Base-by-base conservation (phyloP, 2,888 invertebrate genomes). In the Cotesia congregata region DNA sequence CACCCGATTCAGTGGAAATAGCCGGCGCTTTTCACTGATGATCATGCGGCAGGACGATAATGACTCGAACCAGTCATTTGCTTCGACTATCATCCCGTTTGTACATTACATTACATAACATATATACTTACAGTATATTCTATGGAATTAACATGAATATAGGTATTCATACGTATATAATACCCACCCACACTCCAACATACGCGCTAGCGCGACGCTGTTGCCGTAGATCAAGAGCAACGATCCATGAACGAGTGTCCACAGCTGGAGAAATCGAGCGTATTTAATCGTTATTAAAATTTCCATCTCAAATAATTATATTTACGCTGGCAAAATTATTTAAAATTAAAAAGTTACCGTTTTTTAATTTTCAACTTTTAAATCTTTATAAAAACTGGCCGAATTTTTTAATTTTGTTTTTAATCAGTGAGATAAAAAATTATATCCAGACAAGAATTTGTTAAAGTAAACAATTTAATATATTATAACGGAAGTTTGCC, bases 221-320 rank as follows among this genome's bases (percentile, higher is more conserved):
- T 79, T 79, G 80, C 78, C 83, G 80, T 81, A 82, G 80, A 83
- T 83, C 80, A 81, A 79, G 81, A 82, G 80, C 83, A 85, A 85
- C 82, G 83, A 81, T 77, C 82, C 82, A 82, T 85, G 84, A 84
- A 85, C 81, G 81, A 79, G 78, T 78, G 68, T 74, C 70, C 69
- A 72, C 72, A 77, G 67, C 76, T 40, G 61, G 83, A 80, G 80
- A 85, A 85, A 85, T 83, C 81, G 83, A 78, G 81, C 84, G 78
- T 82, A 84, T 38, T 75, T 75, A 61, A 75, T 75, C 74, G 68
- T 70, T 50, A 62, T 75, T 69, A 68, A 41, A 50, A 68, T 20
- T 17, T 39, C n/a, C 39, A 2, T 39, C 30, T 39, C 39, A 30
- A 61, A 39, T n/a, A 71, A 15, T n/a, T 9, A 6, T 39, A 15